Percentiles rank a stretch among this genome's conserved stretches.
Conservation (phyloP, 2,888 invertebrate species). For the Himalopsyche anomala region DNA sequence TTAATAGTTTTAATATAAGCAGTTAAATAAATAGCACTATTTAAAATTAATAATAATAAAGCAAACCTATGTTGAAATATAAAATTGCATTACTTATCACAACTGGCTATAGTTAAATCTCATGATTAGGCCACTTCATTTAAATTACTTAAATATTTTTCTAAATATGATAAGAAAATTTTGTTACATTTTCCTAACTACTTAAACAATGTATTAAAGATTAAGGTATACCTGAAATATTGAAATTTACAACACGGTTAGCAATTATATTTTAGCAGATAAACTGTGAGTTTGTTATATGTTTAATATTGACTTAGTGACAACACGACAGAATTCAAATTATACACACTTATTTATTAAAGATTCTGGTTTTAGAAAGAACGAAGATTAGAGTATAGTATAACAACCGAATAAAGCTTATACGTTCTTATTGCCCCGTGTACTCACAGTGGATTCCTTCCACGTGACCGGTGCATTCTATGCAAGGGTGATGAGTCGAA, state of each 20-base stretch:
- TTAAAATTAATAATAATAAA: too few species aligned
- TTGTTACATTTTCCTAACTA: conserved; percentile 30
- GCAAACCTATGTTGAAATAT: too few species aligned
- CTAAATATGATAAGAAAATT: neutral
- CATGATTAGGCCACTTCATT: conserved; percentile 13
- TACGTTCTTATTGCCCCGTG: conserved; percentile 58
- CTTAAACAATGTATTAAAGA: neutral
- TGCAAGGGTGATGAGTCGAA: conserved; percentile 90
- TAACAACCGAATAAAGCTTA: neutral
- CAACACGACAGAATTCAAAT: too few species aligned
- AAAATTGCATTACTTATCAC: too few species aligned
- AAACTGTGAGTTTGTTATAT: too few species aligned
- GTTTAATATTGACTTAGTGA: too few species aligned
- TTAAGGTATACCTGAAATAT: conserved; percentile 4
- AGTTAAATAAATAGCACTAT: too few species aligned
- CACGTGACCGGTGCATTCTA: conserved; percentile 87
- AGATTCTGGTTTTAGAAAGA: too few species aligned
- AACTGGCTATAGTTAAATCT: neutral
- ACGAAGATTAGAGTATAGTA: neutral
- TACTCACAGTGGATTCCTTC: conserved; percentile 76
- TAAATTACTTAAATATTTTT: neutral
- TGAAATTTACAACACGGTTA: neutral
- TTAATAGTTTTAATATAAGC: too few species aligned
- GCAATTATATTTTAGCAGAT: too few species aligned
- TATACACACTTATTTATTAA: too few species aligned